Conservation (phyloP, 1,140 invertebrate genomes). For the Eubasilissa regina region DNA sequence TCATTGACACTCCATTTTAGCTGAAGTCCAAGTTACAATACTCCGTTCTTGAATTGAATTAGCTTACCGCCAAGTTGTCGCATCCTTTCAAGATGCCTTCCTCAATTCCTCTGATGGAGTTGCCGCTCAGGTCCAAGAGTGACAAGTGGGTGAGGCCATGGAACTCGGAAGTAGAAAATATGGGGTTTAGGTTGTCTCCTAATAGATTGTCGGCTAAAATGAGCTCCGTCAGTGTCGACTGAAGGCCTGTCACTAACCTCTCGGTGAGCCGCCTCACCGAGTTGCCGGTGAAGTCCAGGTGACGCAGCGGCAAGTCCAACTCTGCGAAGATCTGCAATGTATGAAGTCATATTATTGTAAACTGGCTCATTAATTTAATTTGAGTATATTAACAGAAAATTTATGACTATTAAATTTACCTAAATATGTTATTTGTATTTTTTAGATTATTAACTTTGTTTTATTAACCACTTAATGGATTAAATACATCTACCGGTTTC, state of each 20-base stretch:
- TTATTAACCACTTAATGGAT: too few species aligned
- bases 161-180: constrained; percentile 89
- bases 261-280: constrained; percentile 85
- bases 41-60: background rate
- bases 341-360: background rate
- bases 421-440: too few species aligned
- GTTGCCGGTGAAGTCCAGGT: constrained; percentile 88
- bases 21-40: background rate
- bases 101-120: constrained; percentile 85
- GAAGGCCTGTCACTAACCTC: constrained; percentile 79
- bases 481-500: too few species aligned
- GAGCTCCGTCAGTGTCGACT: constrained; percentile 79
- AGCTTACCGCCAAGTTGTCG: constrained; percentile 77
- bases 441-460: too few species aligned
- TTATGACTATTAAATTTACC: too few species aligned
- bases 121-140: constrained; percentile 84
- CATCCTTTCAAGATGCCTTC: constrained; percentile 90
- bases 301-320: constrained; percentile 78
- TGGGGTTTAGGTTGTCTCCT: constrained; percentile 91
- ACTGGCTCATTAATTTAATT: constrained; percentile 18
- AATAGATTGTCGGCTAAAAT: constrained; percentile 85
- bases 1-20: too few species aligned
- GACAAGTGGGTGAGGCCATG: constrained; percentile 82
- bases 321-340: constrained; percentile 68
- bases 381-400: too few species aligned